Conservation (phyloP, 2,113 vertebrate genomes). For the Crypturellus undulatus region DNA sequence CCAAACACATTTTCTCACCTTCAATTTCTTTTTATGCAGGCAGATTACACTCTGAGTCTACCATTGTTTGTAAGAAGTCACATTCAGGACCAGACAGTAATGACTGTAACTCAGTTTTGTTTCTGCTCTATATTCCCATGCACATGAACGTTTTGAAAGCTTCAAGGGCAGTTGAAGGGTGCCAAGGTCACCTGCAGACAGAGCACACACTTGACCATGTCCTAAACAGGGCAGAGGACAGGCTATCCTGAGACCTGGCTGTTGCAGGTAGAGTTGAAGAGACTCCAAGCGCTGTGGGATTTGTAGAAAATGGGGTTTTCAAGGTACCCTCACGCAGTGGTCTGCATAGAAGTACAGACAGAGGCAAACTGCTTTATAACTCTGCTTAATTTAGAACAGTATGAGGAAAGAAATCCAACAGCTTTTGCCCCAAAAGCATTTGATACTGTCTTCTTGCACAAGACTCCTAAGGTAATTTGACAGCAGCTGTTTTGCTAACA, state of each 20-base stretch:
- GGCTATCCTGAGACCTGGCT: neutral
- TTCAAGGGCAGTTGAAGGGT: neutral
- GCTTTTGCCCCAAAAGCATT: neutral
- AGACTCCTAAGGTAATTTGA: neutral
- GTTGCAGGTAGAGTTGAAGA: neutral
- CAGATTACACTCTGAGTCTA: neutral
- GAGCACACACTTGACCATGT: neutral
- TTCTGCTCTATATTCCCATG: neutral
- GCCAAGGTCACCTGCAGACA: neutral
- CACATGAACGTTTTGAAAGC: neutral
- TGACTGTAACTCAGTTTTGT: neutral
- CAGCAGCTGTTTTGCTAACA: neutral
- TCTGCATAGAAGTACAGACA: neutral
- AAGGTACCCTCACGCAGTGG: neutral
- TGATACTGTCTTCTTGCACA: neutral
- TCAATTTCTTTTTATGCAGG: neutral
- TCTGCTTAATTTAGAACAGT: neutral
- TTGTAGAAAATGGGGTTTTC: neutral
- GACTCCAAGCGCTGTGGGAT: fast-evolving
- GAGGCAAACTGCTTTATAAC: neutral
- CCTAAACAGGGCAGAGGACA: neutral
- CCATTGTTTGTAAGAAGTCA: neutral
- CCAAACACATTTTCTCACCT: neutral
- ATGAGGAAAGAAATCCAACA: neutral
- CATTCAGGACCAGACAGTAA: neutral